phyloP scores from a whole-genome alignment of 2,797 vertebrate genomes.

The Sebastes variabilis region DNA sequence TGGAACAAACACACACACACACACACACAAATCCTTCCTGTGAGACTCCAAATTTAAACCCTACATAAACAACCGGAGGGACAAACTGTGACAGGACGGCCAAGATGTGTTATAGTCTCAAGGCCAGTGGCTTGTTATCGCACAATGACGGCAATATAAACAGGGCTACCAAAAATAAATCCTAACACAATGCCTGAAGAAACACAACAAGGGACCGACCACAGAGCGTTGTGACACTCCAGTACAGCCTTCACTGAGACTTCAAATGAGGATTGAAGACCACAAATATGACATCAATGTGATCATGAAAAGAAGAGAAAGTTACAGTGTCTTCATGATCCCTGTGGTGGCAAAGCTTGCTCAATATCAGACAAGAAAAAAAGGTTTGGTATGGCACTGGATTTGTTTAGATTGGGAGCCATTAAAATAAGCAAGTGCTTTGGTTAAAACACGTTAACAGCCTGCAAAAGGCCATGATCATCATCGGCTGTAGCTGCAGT shows the following conservation, averaged over 20 bases:
- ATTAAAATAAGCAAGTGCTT: background rate
- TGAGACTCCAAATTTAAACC: conserved; percentile 65
- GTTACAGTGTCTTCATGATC: background rate
- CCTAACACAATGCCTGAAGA: conserved; percentile 46
- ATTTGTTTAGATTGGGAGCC: background rate
- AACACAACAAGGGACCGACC: conserved; percentile 44
- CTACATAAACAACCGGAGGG: conserved; percentile 62
- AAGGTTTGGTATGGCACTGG: background rate
- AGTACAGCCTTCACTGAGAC: background rate
- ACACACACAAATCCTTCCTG: conserved; percentile 51
- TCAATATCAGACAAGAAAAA: background rate
- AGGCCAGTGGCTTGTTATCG: conserved; percentile 62
- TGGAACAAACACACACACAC: conserved; percentile 14
- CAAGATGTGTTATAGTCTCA: conserved; percentile 60
- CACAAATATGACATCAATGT: background rate
- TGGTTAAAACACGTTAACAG: background rate
- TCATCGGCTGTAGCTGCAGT: background rate
- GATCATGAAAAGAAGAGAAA: background rate
- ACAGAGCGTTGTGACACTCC: conserved; percentile 23
- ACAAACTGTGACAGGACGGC: conserved; percentile 51
- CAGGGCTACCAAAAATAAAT: conserved; percentile 69
- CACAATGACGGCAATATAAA: conserved; percentile 69
- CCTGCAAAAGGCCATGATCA: background rate
- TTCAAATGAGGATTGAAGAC: background rate
- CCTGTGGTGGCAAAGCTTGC: background rate